A percentile compares a stretch with the other conserved stretches of the same genome.
These are phyloP conservation scores for Zingel zingel DNA, from an alignment of 2,113 vertebrate species.

Conservation along the genomic window DNA sequence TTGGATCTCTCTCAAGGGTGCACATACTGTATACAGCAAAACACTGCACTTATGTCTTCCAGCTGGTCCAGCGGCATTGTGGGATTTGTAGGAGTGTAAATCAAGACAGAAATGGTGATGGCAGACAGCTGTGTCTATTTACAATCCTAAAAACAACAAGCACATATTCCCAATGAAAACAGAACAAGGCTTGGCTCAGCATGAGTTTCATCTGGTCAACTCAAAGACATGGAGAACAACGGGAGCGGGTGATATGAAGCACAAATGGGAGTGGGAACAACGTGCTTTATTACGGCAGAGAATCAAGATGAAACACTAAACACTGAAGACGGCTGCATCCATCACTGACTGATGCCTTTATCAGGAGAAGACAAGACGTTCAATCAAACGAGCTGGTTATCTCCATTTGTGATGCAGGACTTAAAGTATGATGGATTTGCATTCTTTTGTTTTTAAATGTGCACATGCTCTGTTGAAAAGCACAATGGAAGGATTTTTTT, in stretches of 20 bases:
- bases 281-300: conserved; percentile 70
- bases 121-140: conserved; percentile 82
- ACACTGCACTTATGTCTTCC: conserved; percentile 68
- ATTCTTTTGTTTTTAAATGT: conserved; percentile 72
- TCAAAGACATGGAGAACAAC: conserved; percentile 50
- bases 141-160: conserved; percentile 74
- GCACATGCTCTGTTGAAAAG: conserved; percentile 72
- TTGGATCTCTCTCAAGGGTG: conserved; percentile 33
- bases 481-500: conserved; percentile 50
- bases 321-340: conserved; percentile 70
- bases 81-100: conserved; percentile 75
- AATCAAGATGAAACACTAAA: conserved; percentile 74
- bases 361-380: conserved; percentile 58
- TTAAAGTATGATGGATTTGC: conserved; percentile 77
- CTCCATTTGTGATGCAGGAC: conserved; percentile 63
- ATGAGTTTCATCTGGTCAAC: conserved; percentile 59
- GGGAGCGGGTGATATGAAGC: conserved; percentile 63
- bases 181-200: conserved; percentile 26
- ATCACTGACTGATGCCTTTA: conserved; percentile 71
- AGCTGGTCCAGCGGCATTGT: conserved; percentile 74
- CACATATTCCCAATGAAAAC: conserved; percentile 63
- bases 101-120: conserved; percentile 53
- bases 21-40: conserved; percentile 33
- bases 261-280: conserved; percentile 62
- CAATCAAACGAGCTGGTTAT: conserved; percentile 72